Evolutionary conservation across 2,797 vertebrate species (phyloP), one percentile per base, ranked within the genome.

Genomic region (Babyrousa celebensis): DNA sequence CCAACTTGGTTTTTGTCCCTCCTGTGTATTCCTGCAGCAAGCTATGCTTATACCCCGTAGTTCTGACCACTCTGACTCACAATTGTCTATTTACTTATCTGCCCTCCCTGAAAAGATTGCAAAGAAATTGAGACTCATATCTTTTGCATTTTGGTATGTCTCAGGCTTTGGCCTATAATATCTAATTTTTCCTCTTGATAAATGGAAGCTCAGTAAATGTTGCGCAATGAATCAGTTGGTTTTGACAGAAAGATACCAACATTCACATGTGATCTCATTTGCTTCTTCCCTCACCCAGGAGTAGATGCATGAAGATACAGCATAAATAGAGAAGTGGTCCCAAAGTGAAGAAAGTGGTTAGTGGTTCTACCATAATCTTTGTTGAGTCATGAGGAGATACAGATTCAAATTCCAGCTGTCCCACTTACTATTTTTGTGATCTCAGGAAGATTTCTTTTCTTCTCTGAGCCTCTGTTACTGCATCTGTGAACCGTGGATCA

Each of bases 361-460:
- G 27, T 67, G 4, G 12, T 29, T 74, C 84, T 32, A 10, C 9
- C 9, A 60, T 1, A 85, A 20, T 60, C 29, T 83, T 84, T 79
- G 18, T 10, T 48, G 65, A 90, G 3, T 92, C 92, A 94, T 18
- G 89, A 21, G n/a, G 78, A 86, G 20, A 70, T 20, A 85, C 3
- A 91, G 16, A 67, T 91, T 74, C 23, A 88, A 80, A 96, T 88
- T 89, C 40, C 23, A 63, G 25, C 14, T 56, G 32, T 84, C 21
- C 16, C 15, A 79, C 10, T 87, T 85, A 72, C 15, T 67, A 52
- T 5, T 23, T 91, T 54, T 87, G 16, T 83, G 18, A 77, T 17
- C 32, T 63, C 6, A 74, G 52, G 7, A 12, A 86, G 25, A 83
- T 52, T 75, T 58, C 23, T 70, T 93, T n/a, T 65, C 21, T 32